phyloP scores from a whole-genome alignment of 2,797 vertebrate genomes.

The Linurgus olivaceus region DNA sequence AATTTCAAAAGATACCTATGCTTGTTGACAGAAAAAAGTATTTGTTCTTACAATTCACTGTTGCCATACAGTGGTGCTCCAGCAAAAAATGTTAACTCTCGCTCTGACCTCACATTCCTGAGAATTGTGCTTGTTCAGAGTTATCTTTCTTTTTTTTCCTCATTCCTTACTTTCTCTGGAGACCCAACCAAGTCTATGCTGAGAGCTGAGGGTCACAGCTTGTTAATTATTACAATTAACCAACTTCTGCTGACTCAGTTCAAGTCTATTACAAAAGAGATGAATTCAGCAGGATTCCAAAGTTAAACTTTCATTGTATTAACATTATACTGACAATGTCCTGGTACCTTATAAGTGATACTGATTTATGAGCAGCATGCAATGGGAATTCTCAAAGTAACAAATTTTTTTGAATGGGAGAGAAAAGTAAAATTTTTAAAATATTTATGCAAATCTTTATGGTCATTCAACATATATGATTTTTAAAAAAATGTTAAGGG shows the following conservation, averaged over 20 bases:
- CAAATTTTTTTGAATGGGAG: rapidly evolving
- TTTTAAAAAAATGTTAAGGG: not conserved
- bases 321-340: not conserved
- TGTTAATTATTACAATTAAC: constrained; percentile 12
- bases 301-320: not conserved
- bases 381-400: not conserved
- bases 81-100: not conserved
- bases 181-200: not conserved
- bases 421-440: not conserved
- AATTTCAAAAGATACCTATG: not conserved
- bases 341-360: not conserved
- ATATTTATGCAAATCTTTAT: not conserved
- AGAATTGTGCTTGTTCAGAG: not conserved
- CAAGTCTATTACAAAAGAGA: not conserved
- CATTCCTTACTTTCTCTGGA: not conserved
- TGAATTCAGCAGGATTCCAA: not conserved
- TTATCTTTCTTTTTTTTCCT: not conserved
- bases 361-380: rapidly evolving
- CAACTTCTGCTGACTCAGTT: not conserved
- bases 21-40: not conserved
- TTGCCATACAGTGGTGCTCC: not conserved
- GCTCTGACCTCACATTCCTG: not conserved
- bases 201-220: not conserved
- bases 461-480: not conserved
- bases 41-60: not conserved